A percentile compares a stretch with the other conserved stretches of the same genome.
Conservation (phyloP, 2,113 vertebrate species). For the Sorex fumeus region DNA sequence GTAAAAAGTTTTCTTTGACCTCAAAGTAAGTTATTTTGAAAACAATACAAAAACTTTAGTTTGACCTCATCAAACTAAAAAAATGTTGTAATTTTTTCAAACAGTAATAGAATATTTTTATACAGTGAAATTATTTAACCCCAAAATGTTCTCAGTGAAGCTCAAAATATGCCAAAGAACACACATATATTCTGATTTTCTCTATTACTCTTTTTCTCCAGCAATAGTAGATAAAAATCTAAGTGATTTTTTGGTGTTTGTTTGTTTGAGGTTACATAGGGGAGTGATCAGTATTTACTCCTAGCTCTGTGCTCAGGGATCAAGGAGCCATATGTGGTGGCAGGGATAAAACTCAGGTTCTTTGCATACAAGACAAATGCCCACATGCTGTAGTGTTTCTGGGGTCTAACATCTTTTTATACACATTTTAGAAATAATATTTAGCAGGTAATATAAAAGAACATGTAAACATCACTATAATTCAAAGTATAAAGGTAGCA, state of each 20-base stretch:
- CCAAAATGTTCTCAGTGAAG: slow-evolving; percentile 14
- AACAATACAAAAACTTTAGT: too few species aligned
- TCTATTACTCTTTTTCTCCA: neutral
- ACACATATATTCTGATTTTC: neutral
- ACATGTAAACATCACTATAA: neutral
- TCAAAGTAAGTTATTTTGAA: too few species aligned
- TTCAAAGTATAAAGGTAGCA: neutral
- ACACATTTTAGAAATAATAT: neutral
- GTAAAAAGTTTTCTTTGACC: too few species aligned
- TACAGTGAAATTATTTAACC: neutral
- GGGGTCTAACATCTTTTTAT: neutral
- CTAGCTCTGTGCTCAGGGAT: too few species aligned
- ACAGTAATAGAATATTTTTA: neutral
- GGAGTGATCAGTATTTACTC: too few species aligned
- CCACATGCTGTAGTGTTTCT: too few species aligned
- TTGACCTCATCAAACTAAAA: too few species aligned
- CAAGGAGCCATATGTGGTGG: too few species aligned
- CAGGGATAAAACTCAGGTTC: too few species aligned
- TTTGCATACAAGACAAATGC: too few species aligned
- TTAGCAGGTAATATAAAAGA: slow-evolving; percentile 13
- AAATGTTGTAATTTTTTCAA: neutral
- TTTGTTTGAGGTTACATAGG: too few species aligned
- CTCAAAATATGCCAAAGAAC: neutral
- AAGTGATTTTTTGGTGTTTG: neutral
- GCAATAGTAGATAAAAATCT: slow-evolving; percentile 7